phyloP scores from a whole-genome alignment of 2,113 vertebrate species.

The Puffinus mauretanicus region DNA sequence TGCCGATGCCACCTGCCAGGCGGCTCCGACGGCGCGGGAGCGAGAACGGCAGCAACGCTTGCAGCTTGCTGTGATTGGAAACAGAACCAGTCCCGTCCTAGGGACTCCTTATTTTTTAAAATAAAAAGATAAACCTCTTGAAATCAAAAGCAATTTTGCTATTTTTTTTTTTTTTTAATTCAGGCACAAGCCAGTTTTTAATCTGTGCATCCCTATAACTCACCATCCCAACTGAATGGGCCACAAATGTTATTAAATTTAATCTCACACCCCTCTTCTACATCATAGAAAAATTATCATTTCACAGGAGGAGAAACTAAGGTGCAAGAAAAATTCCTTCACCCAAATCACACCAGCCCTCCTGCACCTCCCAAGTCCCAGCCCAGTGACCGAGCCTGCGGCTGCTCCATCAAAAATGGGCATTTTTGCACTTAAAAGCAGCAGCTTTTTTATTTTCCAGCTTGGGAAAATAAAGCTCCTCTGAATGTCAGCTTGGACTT shows the following conservation, averaged over 20 bases:
- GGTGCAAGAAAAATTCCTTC: background rate
- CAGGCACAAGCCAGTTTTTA: background rate
- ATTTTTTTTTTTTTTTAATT: background rate
- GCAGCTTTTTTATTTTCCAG: background rate
- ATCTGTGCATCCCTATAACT: rapidly evolving
- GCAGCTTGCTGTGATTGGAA: background rate
- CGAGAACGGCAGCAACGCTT: background rate
- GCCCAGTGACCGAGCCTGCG: background rate
- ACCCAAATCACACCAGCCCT: no score
- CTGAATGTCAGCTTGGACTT: background rate
- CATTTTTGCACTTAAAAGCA: background rate
- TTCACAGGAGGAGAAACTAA: background rate
- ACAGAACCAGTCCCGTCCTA: background rate
- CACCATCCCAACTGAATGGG: background rate
- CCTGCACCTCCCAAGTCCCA: background rate
- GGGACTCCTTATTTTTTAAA: background rate
- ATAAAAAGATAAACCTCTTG: background rate
- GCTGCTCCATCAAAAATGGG: background rate
- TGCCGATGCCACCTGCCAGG: background rate
- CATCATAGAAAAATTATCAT: background rate
- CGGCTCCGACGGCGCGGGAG: background rate
- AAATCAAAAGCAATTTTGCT: background rate
- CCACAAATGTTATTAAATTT: background rate
- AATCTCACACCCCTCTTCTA: background rate
- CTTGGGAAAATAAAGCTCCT: background rate